These are phyloP conservation scores for Drosophila ogumai DNA, from an alignment of 1,140 invertebrate genomes.

Conservation along the genomic window DNA sequence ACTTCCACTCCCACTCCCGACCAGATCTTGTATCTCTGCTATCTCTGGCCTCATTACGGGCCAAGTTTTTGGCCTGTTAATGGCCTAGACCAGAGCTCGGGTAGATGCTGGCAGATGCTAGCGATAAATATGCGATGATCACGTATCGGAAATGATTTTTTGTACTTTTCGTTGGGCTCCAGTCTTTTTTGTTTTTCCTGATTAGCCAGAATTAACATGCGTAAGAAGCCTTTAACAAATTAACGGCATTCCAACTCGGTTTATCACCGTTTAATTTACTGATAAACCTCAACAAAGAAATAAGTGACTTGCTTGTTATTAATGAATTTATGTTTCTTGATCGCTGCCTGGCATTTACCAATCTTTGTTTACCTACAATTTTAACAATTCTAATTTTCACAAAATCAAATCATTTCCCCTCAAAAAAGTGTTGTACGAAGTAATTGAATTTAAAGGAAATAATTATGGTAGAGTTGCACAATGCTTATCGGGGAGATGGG, in stretches of 20 bases:
- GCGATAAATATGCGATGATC: slow-evolving; percentile 81
- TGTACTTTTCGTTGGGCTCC: background rate
- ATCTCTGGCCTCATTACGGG: slow-evolving; percentile 77
- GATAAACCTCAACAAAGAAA: slow-evolving; percentile 38
- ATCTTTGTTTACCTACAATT: slow-evolving; percentile 57
- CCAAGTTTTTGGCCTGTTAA: slow-evolving; percentile 63
- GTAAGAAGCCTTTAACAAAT: slow-evolving; percentile 55
- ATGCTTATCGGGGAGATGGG: slow-evolving; percentile 19
- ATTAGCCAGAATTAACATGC: slow-evolving; percentile 60
- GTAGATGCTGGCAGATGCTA: slow-evolving; percentile 46
- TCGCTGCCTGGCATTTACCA: slow-evolving; percentile 21
- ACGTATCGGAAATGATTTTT: slow-evolving; percentile 67
- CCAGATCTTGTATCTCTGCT: slow-evolving; percentile 69
- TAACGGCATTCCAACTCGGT: slow-evolving; percentile 54
- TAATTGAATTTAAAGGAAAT: slow-evolving; percentile 79
- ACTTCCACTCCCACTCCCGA: slow-evolving; percentile 36
- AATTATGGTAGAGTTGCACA: slow-evolving; percentile 49
- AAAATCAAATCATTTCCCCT: slow-evolving; percentile 53
- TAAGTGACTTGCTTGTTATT: slow-evolving; percentile 38
- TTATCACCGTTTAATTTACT: slow-evolving; percentile 64
- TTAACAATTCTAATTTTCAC: slow-evolving; percentile 78
- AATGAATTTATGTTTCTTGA: slow-evolving; percentile 72
- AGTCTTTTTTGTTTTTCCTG: background rate
- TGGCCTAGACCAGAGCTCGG: slow-evolving; percentile 48
- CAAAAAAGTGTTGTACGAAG: slow-evolving; percentile 48